phyloP scores from a whole-genome alignment of 2,113 vertebrate genomes.

The Ondatra zibethicus region DNA sequence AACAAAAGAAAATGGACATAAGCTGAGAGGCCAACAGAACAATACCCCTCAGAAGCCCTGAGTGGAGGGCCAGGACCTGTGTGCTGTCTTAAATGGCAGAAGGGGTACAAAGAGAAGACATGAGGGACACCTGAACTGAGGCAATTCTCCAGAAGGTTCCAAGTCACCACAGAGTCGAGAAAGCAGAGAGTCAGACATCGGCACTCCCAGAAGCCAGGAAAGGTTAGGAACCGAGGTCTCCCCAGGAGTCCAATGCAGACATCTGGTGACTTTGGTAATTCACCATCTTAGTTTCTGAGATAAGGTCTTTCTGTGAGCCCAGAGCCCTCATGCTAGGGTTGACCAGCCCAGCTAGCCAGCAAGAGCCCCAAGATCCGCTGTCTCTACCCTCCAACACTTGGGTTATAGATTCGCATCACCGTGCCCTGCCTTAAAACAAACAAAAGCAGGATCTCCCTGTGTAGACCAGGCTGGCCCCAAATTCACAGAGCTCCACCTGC shows the following conservation, averaged over 20 bases:
- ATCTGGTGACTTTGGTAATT: not conserved
- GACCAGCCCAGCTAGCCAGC: not conserved
- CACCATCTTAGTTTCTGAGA: not conserved
- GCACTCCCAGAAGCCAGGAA: not conserved
- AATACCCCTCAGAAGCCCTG: accelerated
- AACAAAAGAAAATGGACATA: not conserved
- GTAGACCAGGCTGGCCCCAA: not conserved
- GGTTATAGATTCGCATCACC: too few species aligned
- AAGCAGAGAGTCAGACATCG: not conserved
- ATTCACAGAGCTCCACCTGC: not conserved
- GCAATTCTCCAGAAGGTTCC: not conserved
- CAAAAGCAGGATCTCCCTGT: not conserved
- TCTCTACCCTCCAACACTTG: not conserved
- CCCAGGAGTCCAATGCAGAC: not conserved
- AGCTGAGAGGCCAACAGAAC: accelerated
- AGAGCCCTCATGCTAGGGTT: too few species aligned
- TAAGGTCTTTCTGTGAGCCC: not conserved
- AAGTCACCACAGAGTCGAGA: not conserved
- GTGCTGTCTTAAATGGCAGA: accelerated
- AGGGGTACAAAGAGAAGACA: accelerated
- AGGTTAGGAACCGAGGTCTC: not conserved
- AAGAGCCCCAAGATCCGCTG: too few species aligned
- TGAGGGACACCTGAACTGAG: not conserved
- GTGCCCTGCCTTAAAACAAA: not conserved
- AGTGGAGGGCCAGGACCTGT: not conserved